Percentiles rank a stretch among this genome's conserved stretches.
Conservation (phyloP, 2,797 vertebrate species). For the Sarcophilus harrisii region DNA sequence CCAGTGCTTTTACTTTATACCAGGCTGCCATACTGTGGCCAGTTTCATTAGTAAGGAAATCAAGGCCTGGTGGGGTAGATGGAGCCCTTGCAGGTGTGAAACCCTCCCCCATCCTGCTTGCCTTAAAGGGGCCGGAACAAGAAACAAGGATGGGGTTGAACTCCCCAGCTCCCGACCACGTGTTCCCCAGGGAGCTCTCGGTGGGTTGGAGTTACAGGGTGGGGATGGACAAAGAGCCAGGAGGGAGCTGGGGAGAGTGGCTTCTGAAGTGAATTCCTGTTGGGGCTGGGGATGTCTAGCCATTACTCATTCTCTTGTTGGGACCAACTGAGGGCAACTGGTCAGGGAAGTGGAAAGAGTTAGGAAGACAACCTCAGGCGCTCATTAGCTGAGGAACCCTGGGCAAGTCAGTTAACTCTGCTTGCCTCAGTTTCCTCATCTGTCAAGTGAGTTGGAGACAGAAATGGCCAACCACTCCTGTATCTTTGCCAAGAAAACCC, state of each 20-base stretch:
- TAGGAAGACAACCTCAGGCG: neutral
- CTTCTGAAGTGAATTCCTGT: neutral
- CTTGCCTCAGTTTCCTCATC: neutral
- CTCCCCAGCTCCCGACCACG: neutral
- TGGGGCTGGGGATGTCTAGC: neutral
- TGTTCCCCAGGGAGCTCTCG: neutral
- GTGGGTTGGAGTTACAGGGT: neutral
- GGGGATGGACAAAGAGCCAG: neutral
- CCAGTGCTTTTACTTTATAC: neutral
- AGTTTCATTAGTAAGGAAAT: neutral
- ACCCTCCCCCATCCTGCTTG: neutral
- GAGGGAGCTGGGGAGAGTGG: neutral
- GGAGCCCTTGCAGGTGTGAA: neutral
- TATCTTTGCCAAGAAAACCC: neutral
- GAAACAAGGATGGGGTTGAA: neutral
- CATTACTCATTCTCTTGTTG: neutral
- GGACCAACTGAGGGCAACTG: neutral
- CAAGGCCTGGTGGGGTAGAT: neutral
- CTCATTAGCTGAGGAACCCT: neutral
- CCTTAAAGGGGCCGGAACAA: neutral
- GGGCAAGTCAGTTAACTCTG: neutral
- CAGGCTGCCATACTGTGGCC: neutral
- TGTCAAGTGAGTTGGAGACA: neutral
- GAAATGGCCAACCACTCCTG: neutral
- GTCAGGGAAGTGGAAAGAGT: neutral